Evolutionary conservation across 2,888 invertebrate genomes (phyloP), one percentile per base, ranked within the genome.

Genomic region (Caenorhabditis imperialis): DNA sequence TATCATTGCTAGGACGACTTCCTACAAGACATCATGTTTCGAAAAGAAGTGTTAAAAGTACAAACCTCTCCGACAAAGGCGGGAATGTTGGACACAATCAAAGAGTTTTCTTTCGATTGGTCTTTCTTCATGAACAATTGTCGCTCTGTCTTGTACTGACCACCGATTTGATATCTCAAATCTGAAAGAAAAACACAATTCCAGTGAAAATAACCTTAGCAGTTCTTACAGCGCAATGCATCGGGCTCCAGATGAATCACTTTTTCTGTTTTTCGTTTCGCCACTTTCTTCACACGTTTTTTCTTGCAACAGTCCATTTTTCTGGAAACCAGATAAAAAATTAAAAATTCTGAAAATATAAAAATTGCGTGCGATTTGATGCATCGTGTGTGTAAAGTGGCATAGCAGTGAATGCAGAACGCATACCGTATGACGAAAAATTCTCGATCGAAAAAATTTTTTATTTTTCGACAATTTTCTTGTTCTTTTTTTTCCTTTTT

Each of bases 1-100:
- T 23, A 78, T 54, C 2, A 78, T 69, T 3, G 55, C 44, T 10
- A 60, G 47, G 18, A 76, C 61, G 1, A 76, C 58, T 16, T 67
- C 71, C 78, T 78, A 16, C 58, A 75, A 58, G 47, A 3, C n/a
- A 2, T 33, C 12, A 16, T 38, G 16, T 33, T n/a, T 45, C n/a
- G 7, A 1, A 14, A 40, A 47, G 23, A 33, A 38, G 2, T 20
- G 40, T 22, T 1, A n/a, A 53, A n/a, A 37, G 8, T n/a, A 48
- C 58, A 42, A 25, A 78, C 78, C 30, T 75, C 70, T 50, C 71
- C 67, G 1, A 78, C 27, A 50, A 69, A 76, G 0, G 78, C 50
- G 4, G 78, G 78, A 67, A 78, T 61, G 44, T 78, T 78, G 4
- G 73, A 54, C 3, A 78, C 67, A 35, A 78, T 74, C 14, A 78